These are phyloP conservation scores for Strongylocentrotus purpuratus DNA, from an alignment of 35 echinoderm and acorn worm genomes.

Conservation along the genomic window DNA sequence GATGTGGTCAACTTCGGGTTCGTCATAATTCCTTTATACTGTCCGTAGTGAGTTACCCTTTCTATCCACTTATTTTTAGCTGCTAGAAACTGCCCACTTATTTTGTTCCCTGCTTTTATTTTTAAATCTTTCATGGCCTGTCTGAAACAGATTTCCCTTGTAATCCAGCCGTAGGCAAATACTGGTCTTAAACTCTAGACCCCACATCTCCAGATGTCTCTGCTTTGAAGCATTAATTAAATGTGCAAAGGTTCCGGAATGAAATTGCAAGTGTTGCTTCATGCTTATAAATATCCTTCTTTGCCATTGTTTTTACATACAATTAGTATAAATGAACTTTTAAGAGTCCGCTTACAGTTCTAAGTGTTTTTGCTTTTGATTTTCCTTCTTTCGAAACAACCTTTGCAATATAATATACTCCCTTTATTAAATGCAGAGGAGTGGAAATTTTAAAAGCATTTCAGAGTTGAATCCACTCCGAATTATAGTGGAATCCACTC, in stretches of 20 bases:
- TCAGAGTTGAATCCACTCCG: too few relatives aligned
- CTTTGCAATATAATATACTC: too few relatives aligned
- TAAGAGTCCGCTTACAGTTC: too few relatives aligned
- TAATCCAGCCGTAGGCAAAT: neutral
- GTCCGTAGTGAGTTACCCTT: neutral
- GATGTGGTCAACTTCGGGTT: neutral
- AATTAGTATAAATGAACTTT: neutral
- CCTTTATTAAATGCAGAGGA: too few relatives aligned
- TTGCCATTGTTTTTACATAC: neutral
- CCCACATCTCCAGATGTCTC: neutral
- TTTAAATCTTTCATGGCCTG: neutral
- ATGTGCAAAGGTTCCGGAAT: neutral
- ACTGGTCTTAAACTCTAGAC: neutral
- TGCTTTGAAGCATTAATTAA: too few relatives aligned
- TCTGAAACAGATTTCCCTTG: slow-evolving; percentile 16
- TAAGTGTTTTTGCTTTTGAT: too few relatives aligned
- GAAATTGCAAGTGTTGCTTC: neutral
- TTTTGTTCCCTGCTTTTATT: neutral
- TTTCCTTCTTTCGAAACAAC: too few relatives aligned
- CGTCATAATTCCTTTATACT: neutral
- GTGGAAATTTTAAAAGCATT: too few relatives aligned
- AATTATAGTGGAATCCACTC: too few relatives aligned
- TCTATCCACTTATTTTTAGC: neutral
- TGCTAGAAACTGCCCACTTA: neutral
- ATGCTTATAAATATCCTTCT: neutral